Evolutionary conservation across 2,888 invertebrate genomes (phyloP), one percentile per base, ranked within the genome.

Genomic region (Sarcophaga variegata): DNA sequence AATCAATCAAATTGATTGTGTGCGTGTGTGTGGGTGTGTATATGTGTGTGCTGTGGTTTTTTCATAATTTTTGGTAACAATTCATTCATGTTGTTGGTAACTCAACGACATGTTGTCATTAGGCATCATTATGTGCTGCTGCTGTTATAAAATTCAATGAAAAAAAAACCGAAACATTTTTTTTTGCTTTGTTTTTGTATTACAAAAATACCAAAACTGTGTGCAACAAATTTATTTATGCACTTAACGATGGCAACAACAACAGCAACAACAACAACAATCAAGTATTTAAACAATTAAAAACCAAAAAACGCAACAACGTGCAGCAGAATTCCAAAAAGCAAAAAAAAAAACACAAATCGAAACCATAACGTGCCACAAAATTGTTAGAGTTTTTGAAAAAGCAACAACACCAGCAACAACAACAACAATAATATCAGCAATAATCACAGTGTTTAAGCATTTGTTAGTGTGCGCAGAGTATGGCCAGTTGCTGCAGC

Each of bases 1-100:
- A 81, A 81, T 85, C 84, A 84, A 60, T 62, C 45, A 45, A 20
- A 37, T 74, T 72, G 25, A 49, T 25, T 14, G 37, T 62, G 22
- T 20, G 59, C 17, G 27, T 20, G 25, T 20, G 66, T 37, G n/a
- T 49, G 47, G n/a, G n/a, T 5, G 14, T 14, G 1, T 59, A 4
- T n/a, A 59, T 17, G 14, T 59, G 17, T 59, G 3, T 1, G 3
- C 3, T 62, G n/a, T 3, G 62, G 62, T 4, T 54, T 62, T 22
- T 62, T 62, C 62, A 62, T 62, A 37, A 37, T 37, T 37, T 59
- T 14, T 59, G 59, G 59, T n/a, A 59, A 17, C 59, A 17, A n/a
- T n/a, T 59, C n/a, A 59, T n/a, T 59, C 5, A 2, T 0, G 20
- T 22, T 62, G 20, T 17, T 62, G 62, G 20, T 17, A 20, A 22